Percentiles rank a stretch among this genome's conserved stretches.
Conservation (phyloP, 2,113 vertebrate genomes). For the Merops nubicus region DNA sequence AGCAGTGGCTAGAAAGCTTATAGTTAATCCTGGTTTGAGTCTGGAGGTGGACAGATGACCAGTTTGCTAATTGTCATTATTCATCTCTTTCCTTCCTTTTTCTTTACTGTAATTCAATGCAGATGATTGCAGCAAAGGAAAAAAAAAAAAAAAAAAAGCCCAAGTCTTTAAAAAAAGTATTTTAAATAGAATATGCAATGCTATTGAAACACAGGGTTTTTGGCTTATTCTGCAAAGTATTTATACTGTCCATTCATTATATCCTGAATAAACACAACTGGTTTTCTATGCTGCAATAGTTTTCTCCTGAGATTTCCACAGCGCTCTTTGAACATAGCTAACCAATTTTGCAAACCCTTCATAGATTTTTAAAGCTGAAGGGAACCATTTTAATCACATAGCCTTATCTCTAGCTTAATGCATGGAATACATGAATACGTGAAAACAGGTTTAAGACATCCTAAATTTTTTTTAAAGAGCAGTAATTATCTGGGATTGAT, state of each 20-base stretch:
- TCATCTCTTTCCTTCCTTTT: background rate
- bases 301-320: background rate
- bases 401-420: background rate
- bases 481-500: conserved; percentile 38
- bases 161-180: background rate
- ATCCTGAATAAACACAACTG: background rate
- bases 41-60: background rate
- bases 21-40: background rate
- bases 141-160: background rate
- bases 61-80: background rate
- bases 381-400: background rate
- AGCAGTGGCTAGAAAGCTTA: background rate
- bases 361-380: background rate
- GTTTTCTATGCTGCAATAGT: background rate
- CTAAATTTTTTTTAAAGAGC: background rate
- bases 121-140: background rate
- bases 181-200: background rate
- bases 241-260: background rate
- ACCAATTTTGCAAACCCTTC: background rate
- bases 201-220: background rate
- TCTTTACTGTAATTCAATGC: background rate
- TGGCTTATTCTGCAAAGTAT: background rate
- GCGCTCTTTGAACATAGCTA: background rate
- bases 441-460: conserved; percentile 7
- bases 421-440: background rate